Evolutionary conservation across 2,797 vertebrate genomes (phyloP), one percentile per base, ranked within the genome.

Genomic region (Merluccius polli): DNA sequence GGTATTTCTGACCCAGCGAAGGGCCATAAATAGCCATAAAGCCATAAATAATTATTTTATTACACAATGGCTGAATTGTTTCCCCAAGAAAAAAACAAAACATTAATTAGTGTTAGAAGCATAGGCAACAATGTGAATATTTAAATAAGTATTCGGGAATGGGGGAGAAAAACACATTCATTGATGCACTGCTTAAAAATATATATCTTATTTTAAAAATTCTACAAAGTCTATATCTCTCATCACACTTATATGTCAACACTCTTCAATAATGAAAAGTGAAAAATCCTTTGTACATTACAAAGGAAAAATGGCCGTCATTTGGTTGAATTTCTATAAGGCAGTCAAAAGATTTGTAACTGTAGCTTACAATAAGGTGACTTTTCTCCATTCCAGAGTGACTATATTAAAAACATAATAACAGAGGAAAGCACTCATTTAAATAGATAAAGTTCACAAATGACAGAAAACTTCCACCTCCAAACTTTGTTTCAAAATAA

Each of bases 251-350:
- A 29, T 73, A 18, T 21, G 73, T 65, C 59, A 65, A 36, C 15
- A 78, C 73, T 78, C 79, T 63, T 81, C 78, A 76, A 74, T 67
- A 81, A 41, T 36, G 73, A 82, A 81, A 87, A 68, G 38, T 75
- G 74, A 78, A 76, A 65, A 21, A 68, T 79, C 35, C 35, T 83
- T 81, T 12, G 71, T 63, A 82, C 79, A 74, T 69, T 82, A 81
- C 90, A 89, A 84, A 85, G 84, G 70, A 76, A 80, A 79, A 29
- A 68, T 44, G 75, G 81, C 83, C 90, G 71, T 85, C 85, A 85
- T 93, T 91, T 94, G 93, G 91, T 92, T 94, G 88, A 77, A 81
- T 21, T 90, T 88, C 68, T 69, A 31, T 95, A 95, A 95, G 94
- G 94, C 94, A 93, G 88, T 90, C 83, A 83, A 70, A 80, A 75